Evolutionary conservation across 2,888 invertebrate genomes (phyloP).

Genomic region (Mythimna impura): DNA sequence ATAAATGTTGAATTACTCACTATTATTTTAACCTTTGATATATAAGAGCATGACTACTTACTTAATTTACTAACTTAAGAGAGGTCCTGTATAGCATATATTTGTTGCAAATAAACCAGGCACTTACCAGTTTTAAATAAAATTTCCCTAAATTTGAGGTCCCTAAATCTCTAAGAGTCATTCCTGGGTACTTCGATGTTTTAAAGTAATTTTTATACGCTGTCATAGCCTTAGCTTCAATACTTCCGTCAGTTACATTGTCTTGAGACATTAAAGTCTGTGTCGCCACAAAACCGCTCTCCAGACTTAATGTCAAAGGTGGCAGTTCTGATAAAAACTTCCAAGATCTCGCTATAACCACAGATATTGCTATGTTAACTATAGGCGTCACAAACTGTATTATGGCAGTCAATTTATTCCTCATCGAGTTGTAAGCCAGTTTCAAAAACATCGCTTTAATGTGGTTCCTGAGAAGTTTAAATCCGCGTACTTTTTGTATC

Average conservation of each 20-base stretch:
- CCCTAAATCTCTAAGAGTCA: slow-evolving; percentile 80
- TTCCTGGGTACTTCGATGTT: slow-evolving; percentile 70
- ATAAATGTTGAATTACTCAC: not conserved
- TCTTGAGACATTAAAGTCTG: slow-evolving; percentile 80
- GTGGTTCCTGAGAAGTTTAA: slow-evolving; percentile 82
- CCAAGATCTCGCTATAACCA: slow-evolving; percentile 85
- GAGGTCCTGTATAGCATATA: not conserved
- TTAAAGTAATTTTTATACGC: slow-evolving; percentile 83
- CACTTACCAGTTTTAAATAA: slow-evolving; percentile 86
- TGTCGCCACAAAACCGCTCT: slow-evolving; percentile 81
- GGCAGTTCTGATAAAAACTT: slow-evolving; percentile 90
- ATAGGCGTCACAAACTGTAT: slow-evolving; percentile 87
- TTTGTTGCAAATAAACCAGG: not conserved
- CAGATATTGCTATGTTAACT: slow-evolving; percentile 85
- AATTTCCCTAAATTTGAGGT: slow-evolving; percentile 78
- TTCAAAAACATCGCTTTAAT: slow-evolving; percentile 87
- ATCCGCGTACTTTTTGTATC: slow-evolving; percentile 82
- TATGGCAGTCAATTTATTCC: slow-evolving; percentile 82
- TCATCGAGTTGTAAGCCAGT: slow-evolving; percentile 80
- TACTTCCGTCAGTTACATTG: slow-evolving; percentile 71
- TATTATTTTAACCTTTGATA: not conserved
- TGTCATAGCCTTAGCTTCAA: slow-evolving; percentile 75
- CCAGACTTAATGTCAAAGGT: slow-evolving; percentile 89
- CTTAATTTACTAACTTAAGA: no score
- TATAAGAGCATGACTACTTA: not conserved